Evolutionary conservation across 1,140 invertebrate species (phyloP).

Genomic region (Brachionus plicatilis): DNA sequence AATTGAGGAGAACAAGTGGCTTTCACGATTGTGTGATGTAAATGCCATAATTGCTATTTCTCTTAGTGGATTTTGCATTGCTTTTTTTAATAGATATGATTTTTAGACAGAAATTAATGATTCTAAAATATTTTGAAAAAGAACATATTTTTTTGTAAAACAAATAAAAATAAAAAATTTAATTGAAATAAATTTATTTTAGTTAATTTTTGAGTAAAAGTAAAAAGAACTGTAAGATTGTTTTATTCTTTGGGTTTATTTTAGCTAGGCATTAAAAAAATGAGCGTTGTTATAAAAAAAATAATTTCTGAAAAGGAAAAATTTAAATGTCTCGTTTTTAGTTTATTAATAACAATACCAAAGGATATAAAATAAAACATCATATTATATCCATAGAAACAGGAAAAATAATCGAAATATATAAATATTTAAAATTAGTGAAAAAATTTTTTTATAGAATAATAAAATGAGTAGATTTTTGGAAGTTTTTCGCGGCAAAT

Average conservation of each 20-base stretch:
- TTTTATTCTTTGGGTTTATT: no score
- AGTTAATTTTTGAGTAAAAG: no score
- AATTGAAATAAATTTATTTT: no score
- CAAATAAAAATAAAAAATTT: no score
- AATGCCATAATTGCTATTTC: constrained; percentile 21
- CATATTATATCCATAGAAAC: neutral
- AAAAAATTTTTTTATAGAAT: no score
- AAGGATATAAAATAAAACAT: no score
- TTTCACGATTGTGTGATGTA: neutral
- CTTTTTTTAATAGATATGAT: constrained; percentile 40
- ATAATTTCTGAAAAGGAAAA: neutral
- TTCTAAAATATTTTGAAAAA: no score
- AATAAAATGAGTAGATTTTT: neutral
- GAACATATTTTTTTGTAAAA: no score
- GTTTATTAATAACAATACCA: neutral
- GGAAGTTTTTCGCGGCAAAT: neutral
- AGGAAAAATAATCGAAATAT: neutral
- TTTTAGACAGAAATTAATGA: neutral
- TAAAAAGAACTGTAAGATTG: no score
- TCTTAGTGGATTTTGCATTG: neutral
- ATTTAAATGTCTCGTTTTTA: neutral
- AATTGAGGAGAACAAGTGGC: constrained; percentile 11
- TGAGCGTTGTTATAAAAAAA: no score
- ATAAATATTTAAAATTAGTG: no score
- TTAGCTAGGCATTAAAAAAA: no score